Evolutionary conservation across 2,888 invertebrate species (phyloP).

Genomic region (Tenthredo notha): DNA sequence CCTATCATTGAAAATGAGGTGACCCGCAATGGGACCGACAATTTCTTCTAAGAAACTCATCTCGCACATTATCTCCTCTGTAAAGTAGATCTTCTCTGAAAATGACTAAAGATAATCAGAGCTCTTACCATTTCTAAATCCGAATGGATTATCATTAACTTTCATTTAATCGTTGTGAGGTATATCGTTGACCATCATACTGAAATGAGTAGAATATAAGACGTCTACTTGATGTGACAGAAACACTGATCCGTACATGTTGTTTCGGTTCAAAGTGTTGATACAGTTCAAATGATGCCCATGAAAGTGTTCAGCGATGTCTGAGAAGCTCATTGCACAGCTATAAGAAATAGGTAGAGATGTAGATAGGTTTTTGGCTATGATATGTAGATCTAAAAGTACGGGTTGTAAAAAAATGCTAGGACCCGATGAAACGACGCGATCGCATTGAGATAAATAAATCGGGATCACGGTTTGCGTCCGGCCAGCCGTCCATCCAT

Average conservation of each 20-base stretch:
- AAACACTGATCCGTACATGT: too few relatives aligned
- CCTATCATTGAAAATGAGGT: background rate
- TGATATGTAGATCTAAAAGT: background rate
- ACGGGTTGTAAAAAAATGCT: background rate
- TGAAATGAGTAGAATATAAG: background rate
- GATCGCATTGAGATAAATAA: constrained; percentile 43
- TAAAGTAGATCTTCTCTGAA: background rate
- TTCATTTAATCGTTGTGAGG: background rate
- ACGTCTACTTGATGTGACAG: too few relatives aligned
- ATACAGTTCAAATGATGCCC: background rate
- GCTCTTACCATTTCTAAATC: background rate
- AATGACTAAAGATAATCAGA: background rate
- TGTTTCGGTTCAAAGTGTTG: too few relatives aligned
- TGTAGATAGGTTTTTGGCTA: background rate
- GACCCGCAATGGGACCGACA: background rate
- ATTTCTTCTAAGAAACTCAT: background rate
- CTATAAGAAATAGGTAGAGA: background rate
- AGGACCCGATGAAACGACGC: background rate
- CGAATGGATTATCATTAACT: background rate
- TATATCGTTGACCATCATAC: background rate
- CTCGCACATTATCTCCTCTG: background rate
- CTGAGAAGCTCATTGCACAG: background rate
- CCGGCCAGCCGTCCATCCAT: constrained; percentile 6
- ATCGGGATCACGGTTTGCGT: constrained; percentile 39
- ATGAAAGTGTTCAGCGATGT: background rate